A percentile compares a stretch with the other conserved stretches of the same genome.
These are phyloP conservation scores for Hyperoplus lanceolatus DNA, from an alignment of 2,797 vertebrate genomes.

Conservation along the genomic window DNA sequence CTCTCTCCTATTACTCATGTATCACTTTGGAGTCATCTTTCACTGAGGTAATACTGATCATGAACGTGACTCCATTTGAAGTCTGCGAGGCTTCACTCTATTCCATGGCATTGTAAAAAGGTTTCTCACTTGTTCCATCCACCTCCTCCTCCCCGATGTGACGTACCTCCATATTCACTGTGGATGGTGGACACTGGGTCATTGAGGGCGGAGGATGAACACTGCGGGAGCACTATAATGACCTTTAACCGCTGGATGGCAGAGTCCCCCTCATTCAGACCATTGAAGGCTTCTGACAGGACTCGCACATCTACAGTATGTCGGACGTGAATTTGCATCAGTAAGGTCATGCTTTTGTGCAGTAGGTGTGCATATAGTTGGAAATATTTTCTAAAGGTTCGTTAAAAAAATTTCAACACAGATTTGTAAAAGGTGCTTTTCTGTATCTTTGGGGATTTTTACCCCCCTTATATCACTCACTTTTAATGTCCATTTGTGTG, in stretches of 20 bases:
- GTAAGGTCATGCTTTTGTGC: neutral
- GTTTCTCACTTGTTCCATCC: neutral
- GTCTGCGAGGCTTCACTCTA: neutral
- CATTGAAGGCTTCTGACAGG: conserved; percentile 85
- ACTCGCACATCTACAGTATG: conserved; percentile 87
- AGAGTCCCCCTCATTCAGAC: conserved; percentile 82
- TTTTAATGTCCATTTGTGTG: conserved; percentile 87
- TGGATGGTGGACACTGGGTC: conserved; percentile 91
- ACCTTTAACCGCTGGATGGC: conserved; percentile 87
- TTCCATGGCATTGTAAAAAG: neutral
- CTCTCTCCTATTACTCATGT: too few species aligned
- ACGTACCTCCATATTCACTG: conserved; percentile 90
- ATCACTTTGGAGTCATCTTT: neutral
- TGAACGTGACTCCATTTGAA: neutral
- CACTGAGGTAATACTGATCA: neutral
- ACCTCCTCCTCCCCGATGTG: neutral
- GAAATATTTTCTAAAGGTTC: neutral
- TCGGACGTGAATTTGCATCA: neutral
- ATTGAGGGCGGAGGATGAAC: conserved; percentile 89
- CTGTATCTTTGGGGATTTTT: neutral
- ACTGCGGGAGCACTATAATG: conserved; percentile 90
- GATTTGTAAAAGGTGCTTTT: neutral
- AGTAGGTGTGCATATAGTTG: neutral
- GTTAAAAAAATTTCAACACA: neutral
- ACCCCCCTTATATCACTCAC: conserved; percentile 79